These are phyloP conservation scores for Macropis europaea DNA, from an alignment of 2,888 invertebrate genomes.

Conservation along the genomic window DNA sequence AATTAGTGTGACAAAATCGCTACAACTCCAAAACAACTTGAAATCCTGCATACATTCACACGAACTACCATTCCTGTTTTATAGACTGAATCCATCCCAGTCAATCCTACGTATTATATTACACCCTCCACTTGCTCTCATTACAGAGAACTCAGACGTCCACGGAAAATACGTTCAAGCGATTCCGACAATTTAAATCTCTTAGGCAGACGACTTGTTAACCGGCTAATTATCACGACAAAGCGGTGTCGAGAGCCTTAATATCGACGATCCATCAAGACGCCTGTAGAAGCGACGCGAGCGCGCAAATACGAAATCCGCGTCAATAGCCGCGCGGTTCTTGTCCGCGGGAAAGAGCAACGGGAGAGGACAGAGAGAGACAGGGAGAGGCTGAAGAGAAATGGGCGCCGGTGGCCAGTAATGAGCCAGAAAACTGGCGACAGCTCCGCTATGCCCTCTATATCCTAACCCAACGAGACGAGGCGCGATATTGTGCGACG, in stretches of 20 bases:
- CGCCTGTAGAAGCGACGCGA: slow-evolving; percentile 10
- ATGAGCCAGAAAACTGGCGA: slow-evolving; percentile 80
- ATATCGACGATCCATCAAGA: slow-evolving; percentile 59
- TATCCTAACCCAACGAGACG: slow-evolving; percentile 66
- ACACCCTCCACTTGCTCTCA: too few species aligned
- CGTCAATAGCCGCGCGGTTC: slow-evolving; percentile 33
- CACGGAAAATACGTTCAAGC: too few species aligned
- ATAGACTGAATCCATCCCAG: too few species aligned
- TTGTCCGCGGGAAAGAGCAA: slow-evolving; percentile 11
- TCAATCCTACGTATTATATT: too few species aligned
- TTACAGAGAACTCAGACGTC: too few species aligned
- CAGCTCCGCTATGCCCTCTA: slow-evolving; percentile 75
- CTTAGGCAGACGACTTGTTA: too few species aligned
- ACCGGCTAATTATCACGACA: slow-evolving; percentile 21
- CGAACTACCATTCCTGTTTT: too few species aligned
- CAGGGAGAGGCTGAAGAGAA: slow-evolving; percentile 60
- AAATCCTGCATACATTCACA: too few species aligned
- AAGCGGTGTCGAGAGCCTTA: slow-evolving; percentile 45
- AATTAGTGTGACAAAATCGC: too few species aligned
- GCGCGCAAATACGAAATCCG: slow-evolving; percentile 26
- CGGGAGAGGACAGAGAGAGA: neutral
- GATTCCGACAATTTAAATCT: too few species aligned
- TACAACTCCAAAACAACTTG: too few species aligned
- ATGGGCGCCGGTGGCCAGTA: slow-evolving; percentile 74
- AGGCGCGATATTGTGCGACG: slow-evolving; percentile 55